phyloP scores from a whole-genome alignment of 2,113 vertebrate species.

The Equus quagga region DNA sequence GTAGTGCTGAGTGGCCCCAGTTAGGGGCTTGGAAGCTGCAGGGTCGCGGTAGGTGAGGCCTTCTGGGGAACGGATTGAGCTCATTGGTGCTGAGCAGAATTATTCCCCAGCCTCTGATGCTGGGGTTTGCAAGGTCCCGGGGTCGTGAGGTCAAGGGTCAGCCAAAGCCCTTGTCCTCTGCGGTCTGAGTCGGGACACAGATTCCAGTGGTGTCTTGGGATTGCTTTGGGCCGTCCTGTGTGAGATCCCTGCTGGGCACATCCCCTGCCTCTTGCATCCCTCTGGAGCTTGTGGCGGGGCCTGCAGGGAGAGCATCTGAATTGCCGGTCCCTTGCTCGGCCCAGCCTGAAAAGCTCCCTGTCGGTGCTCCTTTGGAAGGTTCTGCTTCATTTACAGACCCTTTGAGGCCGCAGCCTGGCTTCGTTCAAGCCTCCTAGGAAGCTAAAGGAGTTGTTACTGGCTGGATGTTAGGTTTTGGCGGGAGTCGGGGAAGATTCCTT shows the following conservation, averaged over 20 bases:
- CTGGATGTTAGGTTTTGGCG: accelerated
- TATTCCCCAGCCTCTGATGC: not conserved
- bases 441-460: not conserved
- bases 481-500: not conserved
- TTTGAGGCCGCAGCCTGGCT: not conserved
- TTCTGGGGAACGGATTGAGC: not conserved
- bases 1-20: too few species aligned
- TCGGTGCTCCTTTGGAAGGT: not conserved
- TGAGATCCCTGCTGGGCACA: accelerated
- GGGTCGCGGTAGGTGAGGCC: accelerated
- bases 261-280: too few species aligned
- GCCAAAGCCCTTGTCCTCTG: not conserved
- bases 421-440: accelerated
- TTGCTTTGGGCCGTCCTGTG: accelerated
- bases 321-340: accelerated
- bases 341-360: not conserved
- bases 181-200: not conserved
- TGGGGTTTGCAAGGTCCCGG: not conserved
- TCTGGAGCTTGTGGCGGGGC: not conserved
- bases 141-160: not conserved
- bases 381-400: not conserved
- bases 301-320: accelerated
- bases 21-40: not conserved
- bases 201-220: accelerated
- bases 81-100: not conserved